Conservation (phyloP, 2,797 vertebrate species). For the Chelidonichthys spinosus region DNA sequence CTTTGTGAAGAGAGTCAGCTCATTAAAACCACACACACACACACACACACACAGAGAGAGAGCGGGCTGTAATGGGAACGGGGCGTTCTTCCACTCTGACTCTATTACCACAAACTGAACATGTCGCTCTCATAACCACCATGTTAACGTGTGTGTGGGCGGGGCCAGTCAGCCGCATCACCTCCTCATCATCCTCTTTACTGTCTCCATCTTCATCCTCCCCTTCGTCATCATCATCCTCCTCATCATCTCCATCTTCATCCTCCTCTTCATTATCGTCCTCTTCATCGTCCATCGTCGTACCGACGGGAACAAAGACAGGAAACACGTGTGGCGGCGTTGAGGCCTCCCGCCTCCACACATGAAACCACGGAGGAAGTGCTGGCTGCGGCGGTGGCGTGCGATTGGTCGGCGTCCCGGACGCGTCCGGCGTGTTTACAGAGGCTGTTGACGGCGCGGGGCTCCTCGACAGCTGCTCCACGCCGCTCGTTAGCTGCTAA, state of each 20-base stretch:
- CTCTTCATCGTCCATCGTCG: too few relatives aligned
- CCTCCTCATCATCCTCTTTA: too few relatives aligned
- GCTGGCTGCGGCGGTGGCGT: not conserved
- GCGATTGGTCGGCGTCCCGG: constrained; percentile 68
- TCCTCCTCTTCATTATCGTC: too few relatives aligned
- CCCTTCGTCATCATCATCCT: too few relatives aligned
- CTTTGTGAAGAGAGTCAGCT: constrained; percentile 75
- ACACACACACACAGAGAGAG: constrained; percentile 10
- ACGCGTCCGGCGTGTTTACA: constrained; percentile 94
- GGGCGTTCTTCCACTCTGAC: constrained; percentile 66
- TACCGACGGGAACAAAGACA: too few relatives aligned
- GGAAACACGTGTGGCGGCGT: not conserved
- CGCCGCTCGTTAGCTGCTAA: constrained; percentile 95
- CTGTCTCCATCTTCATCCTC: too few relatives aligned
- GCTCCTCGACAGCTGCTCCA: constrained; percentile 95
- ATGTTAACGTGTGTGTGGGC: not conserved
- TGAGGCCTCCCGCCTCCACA: too few relatives aligned
- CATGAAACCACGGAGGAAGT: constrained; percentile 35
- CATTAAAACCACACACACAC: constrained; percentile 62
- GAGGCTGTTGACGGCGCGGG: constrained; percentile 91
- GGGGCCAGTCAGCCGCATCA: too few relatives aligned
- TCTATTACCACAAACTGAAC: constrained; percentile 62
- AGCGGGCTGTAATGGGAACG: constrained; percentile 63
- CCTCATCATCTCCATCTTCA: too few relatives aligned
- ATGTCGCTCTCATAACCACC: not conserved